phyloP scores from a whole-genome alignment of 1,140 invertebrate species.

The Trissolcus basalis region DNA sequence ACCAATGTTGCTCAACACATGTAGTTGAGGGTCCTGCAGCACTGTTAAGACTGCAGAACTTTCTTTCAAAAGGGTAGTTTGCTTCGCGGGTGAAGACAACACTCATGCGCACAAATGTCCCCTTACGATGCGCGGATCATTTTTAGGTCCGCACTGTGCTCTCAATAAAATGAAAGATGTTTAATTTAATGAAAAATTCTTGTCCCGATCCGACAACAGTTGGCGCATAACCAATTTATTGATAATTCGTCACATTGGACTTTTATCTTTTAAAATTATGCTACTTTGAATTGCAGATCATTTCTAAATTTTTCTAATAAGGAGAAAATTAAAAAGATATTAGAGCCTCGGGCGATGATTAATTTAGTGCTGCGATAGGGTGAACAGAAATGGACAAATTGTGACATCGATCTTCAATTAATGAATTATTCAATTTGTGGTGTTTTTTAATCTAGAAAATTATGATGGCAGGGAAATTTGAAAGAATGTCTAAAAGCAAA shows the following conservation, averaged over 20 bases:
- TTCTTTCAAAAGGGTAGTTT: conserved; percentile 47
- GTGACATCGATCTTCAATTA: conserved; percentile 2
- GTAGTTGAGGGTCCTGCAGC: no score
- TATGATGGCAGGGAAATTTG: background rate
- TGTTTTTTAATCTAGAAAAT: conserved; percentile 8
- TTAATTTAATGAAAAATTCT: conserved; percentile 35
- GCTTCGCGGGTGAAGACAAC: conserved; percentile 32
- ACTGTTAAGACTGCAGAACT: conserved; percentile 17
- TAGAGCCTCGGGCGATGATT: conserved; percentile 10
- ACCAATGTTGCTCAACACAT: conserved; percentile 16
- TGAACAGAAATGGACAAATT: background rate
- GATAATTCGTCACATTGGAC: no score
- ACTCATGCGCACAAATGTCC: conserved; percentile 28
- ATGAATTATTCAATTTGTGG: conserved; percentile 1
- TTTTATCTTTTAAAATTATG: background rate
- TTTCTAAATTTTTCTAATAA: background rate
- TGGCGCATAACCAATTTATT: no score
- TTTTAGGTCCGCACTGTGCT: conserved; percentile 4
- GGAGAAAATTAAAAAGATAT: background rate
- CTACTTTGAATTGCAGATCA: background rate
- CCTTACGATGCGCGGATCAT: background rate
- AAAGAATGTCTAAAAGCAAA: conserved; percentile 22
- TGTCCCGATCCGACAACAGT: no score
- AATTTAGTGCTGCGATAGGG: background rate
- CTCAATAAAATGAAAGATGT: conserved; percentile 24